phyloP scores from a whole-genome alignment of 1,140 invertebrate species.

The Drosophila bocki region DNA sequence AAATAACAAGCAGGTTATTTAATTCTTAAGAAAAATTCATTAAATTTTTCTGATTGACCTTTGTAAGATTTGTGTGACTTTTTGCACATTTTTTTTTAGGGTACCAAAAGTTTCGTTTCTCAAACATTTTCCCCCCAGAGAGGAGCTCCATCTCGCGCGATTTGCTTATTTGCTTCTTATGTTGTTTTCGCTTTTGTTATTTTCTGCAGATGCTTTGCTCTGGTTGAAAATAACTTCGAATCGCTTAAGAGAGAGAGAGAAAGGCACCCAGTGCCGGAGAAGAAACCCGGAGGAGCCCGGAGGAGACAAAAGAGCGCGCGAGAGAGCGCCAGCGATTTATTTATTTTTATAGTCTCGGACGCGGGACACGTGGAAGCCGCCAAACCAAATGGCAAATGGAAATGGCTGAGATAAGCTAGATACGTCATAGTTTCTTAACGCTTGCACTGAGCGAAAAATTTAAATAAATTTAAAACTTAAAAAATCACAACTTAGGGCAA shows the following conservation, averaged over 20 bases:
- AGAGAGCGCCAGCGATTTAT: conserved; percentile 42
- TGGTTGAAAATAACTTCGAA: conserved; percentile 76
- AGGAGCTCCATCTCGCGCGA: conserved; percentile 33
- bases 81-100: conserved; percentile 14
- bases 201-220: conserved; percentile 72
- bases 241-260: conserved; percentile 29
- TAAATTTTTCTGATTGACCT: neutral
- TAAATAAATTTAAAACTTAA: no score
- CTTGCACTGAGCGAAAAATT: conserved; percentile 4
- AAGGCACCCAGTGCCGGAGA: neutral
- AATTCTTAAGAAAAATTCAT: no score
- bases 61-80: neutral
- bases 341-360: conserved; percentile 76
- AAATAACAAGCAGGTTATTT: no score
- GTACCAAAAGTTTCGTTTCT: conserved; percentile 20
- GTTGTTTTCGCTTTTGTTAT: conserved; percentile 27
- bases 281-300: neutral
- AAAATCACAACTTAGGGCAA: no score
- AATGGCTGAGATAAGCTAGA: conserved; percentile 23
- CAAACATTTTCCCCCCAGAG: conserved; percentile 10
- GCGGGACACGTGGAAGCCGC: conserved; percentile 52
- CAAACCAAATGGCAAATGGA: conserved; percentile 46
- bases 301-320: conserved; percentile 7
- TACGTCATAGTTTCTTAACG: conserved; percentile 35
- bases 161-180: conserved; percentile 5